Conservation (phyloP, 53 echinoderm and acorn worm genomes). For the Temnopleurus reevesii region DNA sequence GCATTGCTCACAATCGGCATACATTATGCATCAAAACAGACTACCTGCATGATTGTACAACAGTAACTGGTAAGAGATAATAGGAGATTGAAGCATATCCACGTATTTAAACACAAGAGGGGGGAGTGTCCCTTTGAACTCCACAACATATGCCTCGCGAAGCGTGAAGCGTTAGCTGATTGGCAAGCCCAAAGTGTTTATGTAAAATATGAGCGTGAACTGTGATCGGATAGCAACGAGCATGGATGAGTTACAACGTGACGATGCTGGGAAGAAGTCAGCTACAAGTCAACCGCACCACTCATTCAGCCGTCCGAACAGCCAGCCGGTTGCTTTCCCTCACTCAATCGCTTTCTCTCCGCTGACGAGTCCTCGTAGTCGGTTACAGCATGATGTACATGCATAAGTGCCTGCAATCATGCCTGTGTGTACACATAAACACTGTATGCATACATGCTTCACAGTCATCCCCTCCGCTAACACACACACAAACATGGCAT, state of each 20-base stretch:
- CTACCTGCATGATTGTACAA: slow-evolving; percentile 22
- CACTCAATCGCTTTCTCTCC: neutral
- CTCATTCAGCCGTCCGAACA: neutral
- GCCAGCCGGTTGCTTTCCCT: neutral
- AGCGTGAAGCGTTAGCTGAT: neutral
- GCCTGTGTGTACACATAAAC: slow-evolving; percentile 25
- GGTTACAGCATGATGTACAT: neutral
- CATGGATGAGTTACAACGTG: neutral
- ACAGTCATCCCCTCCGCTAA: neutral
- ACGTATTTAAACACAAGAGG: neutral
- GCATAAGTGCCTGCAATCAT: neutral
- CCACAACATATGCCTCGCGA: neutral
- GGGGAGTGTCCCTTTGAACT: neutral
- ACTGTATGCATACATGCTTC: slow-evolving; percentile 8
- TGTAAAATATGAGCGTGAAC: neutral
- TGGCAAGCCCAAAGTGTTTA: slow-evolving; percentile 29
- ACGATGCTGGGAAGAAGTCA: neutral
- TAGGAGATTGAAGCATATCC: neutral
- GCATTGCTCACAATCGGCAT: neutral
- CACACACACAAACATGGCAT: slow-evolving; percentile 13
- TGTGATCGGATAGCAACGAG: neutral
- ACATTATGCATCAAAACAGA: neutral
- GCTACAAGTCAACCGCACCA: slow-evolving; percentile 17
- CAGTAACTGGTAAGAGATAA: neutral
- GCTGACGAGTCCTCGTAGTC: neutral